Evolutionary conservation across 2,113 vertebrate species (phyloP).

Genomic region (Heterotilapia buettikoferi): DNA sequence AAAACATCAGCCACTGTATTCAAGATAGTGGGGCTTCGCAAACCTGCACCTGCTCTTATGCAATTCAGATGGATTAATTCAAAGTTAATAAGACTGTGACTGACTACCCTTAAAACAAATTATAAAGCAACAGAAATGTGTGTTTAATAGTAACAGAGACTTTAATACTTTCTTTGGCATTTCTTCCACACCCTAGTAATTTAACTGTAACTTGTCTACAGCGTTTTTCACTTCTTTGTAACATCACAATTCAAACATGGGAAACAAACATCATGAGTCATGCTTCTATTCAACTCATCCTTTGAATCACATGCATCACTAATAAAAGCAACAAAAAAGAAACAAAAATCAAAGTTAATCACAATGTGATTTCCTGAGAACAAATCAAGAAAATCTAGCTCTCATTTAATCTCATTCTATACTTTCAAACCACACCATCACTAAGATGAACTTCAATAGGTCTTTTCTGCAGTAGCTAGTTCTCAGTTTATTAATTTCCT

Average conservation of each 20-base stretch:
- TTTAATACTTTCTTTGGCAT: background rate
- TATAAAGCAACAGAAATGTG: background rate
- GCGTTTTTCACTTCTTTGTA: background rate
- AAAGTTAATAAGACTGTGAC: background rate
- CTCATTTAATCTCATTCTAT: background rate
- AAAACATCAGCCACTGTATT: background rate
- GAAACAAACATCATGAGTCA: background rate
- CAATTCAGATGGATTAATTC: background rate
- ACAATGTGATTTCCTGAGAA: background rate
- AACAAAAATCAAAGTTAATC: background rate
- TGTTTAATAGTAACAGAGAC: background rate
- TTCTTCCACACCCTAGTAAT: background rate
- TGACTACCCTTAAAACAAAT: background rate
- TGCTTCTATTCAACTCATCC: background rate
- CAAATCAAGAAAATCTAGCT: background rate
- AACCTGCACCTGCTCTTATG: background rate
- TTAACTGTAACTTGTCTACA: background rate
- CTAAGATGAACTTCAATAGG: background rate
- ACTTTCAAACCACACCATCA: background rate
- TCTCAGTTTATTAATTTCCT: background rate
- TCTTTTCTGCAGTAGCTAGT: background rate
- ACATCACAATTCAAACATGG: background rate
- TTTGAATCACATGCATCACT: background rate
- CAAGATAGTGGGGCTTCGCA: fast-evolving
- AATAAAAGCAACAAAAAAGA: background rate